Evolutionary conservation across 2,888 invertebrate genomes (phyloP).

Genomic region (Leistus spinibarbis): DNA sequence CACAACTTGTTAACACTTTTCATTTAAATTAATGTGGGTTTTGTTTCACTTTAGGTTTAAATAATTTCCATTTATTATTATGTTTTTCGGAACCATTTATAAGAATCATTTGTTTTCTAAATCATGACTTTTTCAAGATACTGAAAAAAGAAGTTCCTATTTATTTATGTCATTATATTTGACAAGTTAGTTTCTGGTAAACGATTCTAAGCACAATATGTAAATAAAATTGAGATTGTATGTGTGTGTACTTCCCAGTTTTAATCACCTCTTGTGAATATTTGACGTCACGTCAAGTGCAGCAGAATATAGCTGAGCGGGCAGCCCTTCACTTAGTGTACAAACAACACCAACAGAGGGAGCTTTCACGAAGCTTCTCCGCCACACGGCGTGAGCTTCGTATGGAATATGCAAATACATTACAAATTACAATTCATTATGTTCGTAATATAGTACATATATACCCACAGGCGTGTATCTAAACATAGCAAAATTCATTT

Average conservation of each 20-base stretch:
- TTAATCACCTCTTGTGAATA: not conserved
- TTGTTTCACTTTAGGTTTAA: not conserved
- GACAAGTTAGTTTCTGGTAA: too few species aligned
- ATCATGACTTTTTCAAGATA: too few species aligned
- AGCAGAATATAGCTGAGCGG: not conserved
- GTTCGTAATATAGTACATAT: too few species aligned
- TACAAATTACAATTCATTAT: too few species aligned
- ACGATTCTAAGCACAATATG: too few species aligned
- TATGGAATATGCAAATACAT: too few species aligned
- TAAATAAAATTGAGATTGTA: not conserved
- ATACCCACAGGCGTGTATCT: too few species aligned
- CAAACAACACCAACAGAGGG: not conserved
- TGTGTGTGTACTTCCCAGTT: not conserved
- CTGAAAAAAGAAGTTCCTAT: too few species aligned
- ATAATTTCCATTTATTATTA: not conserved
- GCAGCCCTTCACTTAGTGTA: not conserved
- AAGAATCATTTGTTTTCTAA: too few species aligned
- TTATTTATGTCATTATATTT: too few species aligned
- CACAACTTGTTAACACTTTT: conserved; percentile 10
- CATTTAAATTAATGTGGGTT: conserved; percentile 1
- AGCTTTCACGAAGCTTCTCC: not conserved
- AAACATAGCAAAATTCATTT: too few species aligned
- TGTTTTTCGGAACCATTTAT: too few species aligned
- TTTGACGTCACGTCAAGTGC: not conserved
- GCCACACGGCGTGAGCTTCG: not conserved